Evolutionary conservation across 2,888 invertebrate genomes (phyloP).

Genomic region (Bembecia ichneumoniformis): DNA sequence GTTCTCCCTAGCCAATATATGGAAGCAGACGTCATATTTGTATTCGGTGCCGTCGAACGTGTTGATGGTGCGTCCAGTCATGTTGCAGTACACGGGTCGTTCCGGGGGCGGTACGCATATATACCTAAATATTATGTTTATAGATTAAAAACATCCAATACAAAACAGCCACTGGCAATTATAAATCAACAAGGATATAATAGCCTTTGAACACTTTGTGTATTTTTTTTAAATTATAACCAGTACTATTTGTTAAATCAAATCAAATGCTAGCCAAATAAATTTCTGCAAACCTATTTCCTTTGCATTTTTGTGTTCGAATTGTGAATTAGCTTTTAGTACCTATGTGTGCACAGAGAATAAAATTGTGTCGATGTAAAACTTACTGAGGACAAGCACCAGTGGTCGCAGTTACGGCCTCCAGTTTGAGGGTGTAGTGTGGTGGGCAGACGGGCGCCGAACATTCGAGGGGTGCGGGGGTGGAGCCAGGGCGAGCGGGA

Average conservation of each 20-base stretch:
- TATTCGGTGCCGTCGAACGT: constrained; percentile 86
- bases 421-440: constrained; percentile 69
- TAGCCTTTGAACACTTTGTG: too few relatives aligned
- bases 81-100: constrained; percentile 77
- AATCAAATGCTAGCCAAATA: too few relatives aligned
- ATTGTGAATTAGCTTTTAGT: too few relatives aligned
- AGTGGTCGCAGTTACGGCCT: constrained; percentile 27
- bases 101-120: constrained; percentile 76
- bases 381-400: constrained; percentile 67
- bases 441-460: constrained; percentile 72
- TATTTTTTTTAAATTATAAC: too few relatives aligned
- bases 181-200: too few relatives aligned
- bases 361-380: background rate
- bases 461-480: constrained; percentile 39
- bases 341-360: too few relatives aligned
- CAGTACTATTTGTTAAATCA: too few relatives aligned
- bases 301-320: too few relatives aligned
- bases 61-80: constrained; percentile 82
- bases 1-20: constrained; percentile 81
- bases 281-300: too few relatives aligned
- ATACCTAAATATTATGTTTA: too few relatives aligned
- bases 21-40: constrained; percentile 86
- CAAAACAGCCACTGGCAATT: background rate
- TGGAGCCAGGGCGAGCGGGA: constrained; percentile 41
- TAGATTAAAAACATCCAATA: too few relatives aligned